A percentile compares a stretch with the other conserved stretches of the same genome.
These are phyloP conservation scores for Cisticola juncidis DNA, from an alignment of 2,113 vertebrate species.

Conservation along the genomic window DNA sequence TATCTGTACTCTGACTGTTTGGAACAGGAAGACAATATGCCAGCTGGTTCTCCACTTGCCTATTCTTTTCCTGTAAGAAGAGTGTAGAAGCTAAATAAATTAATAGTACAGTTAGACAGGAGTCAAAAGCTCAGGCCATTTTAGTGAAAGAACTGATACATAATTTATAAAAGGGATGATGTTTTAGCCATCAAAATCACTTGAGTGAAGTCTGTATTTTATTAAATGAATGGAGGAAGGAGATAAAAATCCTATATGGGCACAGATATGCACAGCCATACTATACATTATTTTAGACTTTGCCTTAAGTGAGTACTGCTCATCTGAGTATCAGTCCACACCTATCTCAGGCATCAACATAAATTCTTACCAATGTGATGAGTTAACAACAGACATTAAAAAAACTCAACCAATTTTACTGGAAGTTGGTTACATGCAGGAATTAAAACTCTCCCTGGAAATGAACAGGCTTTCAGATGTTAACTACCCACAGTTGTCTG, in stretches of 20 bases:
- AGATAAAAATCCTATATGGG: not conserved
- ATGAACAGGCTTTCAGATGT: not conserved
- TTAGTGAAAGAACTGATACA: not conserved
- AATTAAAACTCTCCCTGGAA: not conserved
- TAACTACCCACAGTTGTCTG: not conserved
- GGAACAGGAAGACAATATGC: not conserved
- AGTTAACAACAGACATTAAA: not conserved
- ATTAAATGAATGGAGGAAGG: not conserved
- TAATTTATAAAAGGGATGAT: not conserved
- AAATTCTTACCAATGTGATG: not conserved
- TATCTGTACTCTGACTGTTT: not conserved
- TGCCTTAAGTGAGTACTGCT: not conserved
- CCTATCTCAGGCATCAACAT: not conserved
- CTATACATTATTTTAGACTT: not conserved
- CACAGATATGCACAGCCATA: not conserved
- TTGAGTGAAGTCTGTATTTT: not conserved
- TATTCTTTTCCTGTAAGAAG: not conserved
- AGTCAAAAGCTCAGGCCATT: not conserved
- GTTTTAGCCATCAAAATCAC: not conserved
- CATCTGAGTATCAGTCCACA: not conserved
- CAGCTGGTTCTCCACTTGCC: not conserved
- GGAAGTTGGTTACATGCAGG: not conserved
- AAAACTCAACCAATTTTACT: not conserved
- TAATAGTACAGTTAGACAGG: not conserved
- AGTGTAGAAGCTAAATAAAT: not conserved